Evolutionary conservation across 2,888 invertebrate species (phyloP), one percentile per base, ranked within the genome.

Genomic region (Caradrina clavipalpis): DNA sequence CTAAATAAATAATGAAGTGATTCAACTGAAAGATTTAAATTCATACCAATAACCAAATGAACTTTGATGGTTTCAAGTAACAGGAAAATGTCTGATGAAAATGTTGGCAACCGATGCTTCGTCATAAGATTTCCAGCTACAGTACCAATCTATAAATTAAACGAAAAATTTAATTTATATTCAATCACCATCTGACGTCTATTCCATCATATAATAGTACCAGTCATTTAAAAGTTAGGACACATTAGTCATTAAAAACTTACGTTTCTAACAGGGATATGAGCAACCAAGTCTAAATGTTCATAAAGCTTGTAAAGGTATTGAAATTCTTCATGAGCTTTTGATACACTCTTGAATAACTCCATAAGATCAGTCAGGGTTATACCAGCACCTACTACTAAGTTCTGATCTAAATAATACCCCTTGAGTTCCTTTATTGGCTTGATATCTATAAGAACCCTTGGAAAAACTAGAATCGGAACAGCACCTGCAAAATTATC

Each of bases 251-350:
- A 15, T 13, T 3, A n/a, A 21, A 47, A 26, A 90, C 96, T 95
- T 92, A 98, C 97, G 92, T 98, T 98, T 93, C 98, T 94, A 1
- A 98, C 97, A 19, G 97, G 97, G 61, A 97, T 96, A 89, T 97
- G 97, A n/a, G 98, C 98, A 10, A 98, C 96, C 59, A 97, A 89
- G 85, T 97, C 96, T 58, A 98, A 91, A 87, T 98, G 98, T 50
- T 97, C 95, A 31, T 96, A 96, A 49, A 98, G 89, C 67, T 96
- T 95, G 15, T 92, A 88, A 57, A 97, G 91, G 89, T 98, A 97
- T 10, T 93, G 89, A 86, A 97, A 98, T 21, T 96, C 96, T 0
- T 91, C 87, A 10, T 86, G 77, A 17, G 83, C 73, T 7, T 85
- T 81, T 0, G 94, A 87, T 1, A 93, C 76, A 21, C 85, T 81